Evolutionary conservation across 2,113 vertebrate species (phyloP).

Genomic region (Silurus asotus): DNA sequence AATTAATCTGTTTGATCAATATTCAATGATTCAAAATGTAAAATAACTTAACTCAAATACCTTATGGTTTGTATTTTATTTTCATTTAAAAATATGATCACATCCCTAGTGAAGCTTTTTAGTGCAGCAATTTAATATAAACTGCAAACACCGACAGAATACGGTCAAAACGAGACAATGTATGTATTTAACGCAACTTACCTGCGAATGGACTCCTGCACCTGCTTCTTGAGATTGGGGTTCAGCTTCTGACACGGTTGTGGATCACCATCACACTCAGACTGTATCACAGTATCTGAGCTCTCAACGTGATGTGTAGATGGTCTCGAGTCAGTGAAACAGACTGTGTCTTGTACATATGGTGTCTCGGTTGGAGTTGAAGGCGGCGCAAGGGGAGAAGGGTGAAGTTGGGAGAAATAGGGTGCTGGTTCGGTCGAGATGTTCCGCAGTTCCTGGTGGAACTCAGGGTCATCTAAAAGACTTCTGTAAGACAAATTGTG

Average conservation of each 20-base stretch:
- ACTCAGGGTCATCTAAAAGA: slow-evolving; percentile 77
- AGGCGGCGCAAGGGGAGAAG: slow-evolving; percentile 53
- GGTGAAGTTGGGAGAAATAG: slow-evolving; percentile 75
- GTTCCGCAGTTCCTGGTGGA: slow-evolving; percentile 68
- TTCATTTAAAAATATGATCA: background rate
- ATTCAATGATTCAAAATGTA: too few species aligned
- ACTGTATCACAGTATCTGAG: background rate
- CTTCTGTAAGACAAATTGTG: slow-evolving; percentile 63
- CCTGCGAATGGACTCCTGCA: slow-evolving; percentile 69
- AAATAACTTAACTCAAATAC: too few species aligned
- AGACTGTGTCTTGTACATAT: background rate
- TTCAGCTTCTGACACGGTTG: slow-evolving; percentile 6
- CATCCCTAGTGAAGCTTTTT: background rate
- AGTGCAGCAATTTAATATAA: background rate
- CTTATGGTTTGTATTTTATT: too few species aligned
- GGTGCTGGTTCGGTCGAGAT: slow-evolving; percentile 67
- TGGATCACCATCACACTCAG: slow-evolving; percentile 12
- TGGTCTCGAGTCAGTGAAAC: background rate
- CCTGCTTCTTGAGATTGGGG: slow-evolving; percentile 46
- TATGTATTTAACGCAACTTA: slow-evolving; percentile 47
- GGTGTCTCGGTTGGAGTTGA: background rate
- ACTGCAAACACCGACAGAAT: background rate
- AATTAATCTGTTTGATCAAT: background rate
- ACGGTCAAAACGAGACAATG: background rate
- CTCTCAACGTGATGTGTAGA: slow-evolving; percentile 28